These are phyloP conservation scores for Palythoa heliodiscus DNA, from an alignment of 92 coral and sea anemone species.

Conservation along the genomic window DNA sequence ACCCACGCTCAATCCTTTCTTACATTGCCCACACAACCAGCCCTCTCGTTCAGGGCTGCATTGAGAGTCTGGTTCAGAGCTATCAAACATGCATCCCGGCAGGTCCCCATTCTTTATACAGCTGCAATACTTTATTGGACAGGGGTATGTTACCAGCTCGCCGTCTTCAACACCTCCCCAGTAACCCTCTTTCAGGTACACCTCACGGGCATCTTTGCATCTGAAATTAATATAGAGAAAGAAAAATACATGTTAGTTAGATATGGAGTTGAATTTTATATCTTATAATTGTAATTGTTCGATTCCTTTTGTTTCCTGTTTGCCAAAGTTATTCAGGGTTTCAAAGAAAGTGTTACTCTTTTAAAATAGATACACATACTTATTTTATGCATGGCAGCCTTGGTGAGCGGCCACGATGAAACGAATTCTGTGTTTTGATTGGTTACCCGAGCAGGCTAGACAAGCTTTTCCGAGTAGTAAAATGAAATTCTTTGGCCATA, in stretches of 20 bases:
- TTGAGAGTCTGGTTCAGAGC: conserved; percentile 60
- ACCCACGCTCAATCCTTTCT: conserved; percentile 73
- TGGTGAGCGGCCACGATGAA: too few relatives aligned
- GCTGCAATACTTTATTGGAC: conserved; percentile 82
- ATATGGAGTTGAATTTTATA: too few relatives aligned
- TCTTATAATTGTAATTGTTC: too few relatives aligned
- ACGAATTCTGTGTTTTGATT: too few relatives aligned
- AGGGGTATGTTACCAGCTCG: conserved; percentile 74
- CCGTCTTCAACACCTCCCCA: conserved; percentile 87
- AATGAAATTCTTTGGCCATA: too few relatives aligned
- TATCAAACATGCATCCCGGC: conserved; percentile 78
- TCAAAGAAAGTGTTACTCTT: too few relatives aligned
- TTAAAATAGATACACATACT: too few relatives aligned
- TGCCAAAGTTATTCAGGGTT: too few relatives aligned
- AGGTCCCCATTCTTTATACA: conserved; percentile 54
- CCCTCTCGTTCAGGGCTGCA: conserved; percentile 81
- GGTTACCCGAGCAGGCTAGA: too few relatives aligned
- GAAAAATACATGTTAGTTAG: background rate
- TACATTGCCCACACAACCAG: conserved; percentile 79
- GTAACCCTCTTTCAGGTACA: conserved; percentile 81
- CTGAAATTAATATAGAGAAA: conserved; percentile 35
- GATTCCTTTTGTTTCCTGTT: too few relatives aligned
- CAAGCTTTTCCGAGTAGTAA: too few relatives aligned
- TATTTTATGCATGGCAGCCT: too few relatives aligned
- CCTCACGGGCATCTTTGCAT: conserved; percentile 64